These are phyloP conservation scores for Actinia equina DNA, from an alignment of 64 coral and sea anemone species.

Conservation along the genomic window DNA sequence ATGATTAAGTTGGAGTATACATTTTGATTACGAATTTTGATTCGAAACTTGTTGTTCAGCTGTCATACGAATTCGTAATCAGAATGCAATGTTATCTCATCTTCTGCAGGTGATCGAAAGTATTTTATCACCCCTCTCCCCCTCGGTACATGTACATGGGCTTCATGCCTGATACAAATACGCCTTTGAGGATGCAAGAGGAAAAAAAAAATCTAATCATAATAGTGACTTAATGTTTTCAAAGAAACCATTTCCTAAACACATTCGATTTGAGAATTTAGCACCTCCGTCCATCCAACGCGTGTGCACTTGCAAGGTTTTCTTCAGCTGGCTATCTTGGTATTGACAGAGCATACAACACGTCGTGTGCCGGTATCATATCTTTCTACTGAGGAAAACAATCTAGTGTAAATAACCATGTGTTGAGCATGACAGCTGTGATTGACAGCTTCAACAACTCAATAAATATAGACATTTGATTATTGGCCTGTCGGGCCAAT, in stretches of 20 bases:
- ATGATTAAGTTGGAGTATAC: not conserved
- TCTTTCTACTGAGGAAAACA: not conserved
- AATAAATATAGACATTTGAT: slow-evolving; percentile 30
- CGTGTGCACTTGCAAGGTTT: not conserved
- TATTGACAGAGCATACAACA: not conserved
- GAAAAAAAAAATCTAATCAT: not conserved
- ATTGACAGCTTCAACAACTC: slow-evolving; percentile 16
- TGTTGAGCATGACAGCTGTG: slow-evolving; percentile 2
- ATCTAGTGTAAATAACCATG: slow-evolving; percentile 27
- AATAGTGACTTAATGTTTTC: not conserved
- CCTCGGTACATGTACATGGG: too few species aligned
- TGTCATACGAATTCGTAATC: not conserved
- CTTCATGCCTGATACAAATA: too few species aligned
- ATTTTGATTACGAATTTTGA: not conserved
- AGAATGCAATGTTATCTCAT: not conserved
- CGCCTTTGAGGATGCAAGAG: not conserved
- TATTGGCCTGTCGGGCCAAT: not conserved
- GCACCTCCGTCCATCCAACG: not conserved
- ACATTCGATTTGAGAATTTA: not conserved
- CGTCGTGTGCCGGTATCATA: slow-evolving; percentile 9
- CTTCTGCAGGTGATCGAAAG: not conserved
- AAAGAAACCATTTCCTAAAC: not conserved
- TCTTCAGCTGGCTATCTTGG: slow-evolving; percentile 8
- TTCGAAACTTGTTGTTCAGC: not conserved
- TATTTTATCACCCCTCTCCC: not conserved